These are phyloP conservation scores for Benthosema pterotum DNA, from an alignment of 2,797 vertebrate genomes.

Conservation along the genomic window DNA sequence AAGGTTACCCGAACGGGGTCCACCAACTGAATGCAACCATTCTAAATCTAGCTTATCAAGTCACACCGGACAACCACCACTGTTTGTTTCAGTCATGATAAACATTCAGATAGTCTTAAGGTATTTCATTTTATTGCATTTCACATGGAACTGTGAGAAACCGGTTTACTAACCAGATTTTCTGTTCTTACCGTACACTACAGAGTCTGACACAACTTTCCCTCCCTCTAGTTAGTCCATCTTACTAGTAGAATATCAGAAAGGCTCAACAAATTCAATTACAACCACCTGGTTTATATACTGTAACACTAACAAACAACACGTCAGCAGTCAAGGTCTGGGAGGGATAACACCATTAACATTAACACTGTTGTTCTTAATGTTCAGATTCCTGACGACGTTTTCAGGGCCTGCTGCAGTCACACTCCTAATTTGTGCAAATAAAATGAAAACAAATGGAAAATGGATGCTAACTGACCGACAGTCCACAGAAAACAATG, in stretches of 20 bases:
- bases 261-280: neutral
- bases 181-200: neutral
- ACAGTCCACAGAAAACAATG: neutral
- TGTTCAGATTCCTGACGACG: neutral
- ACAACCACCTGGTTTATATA: neutral
- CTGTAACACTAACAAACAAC: conserved; percentile 14
- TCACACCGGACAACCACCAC: too few species aligned
- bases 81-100: too few species aligned
- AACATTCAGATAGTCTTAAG: too few species aligned
- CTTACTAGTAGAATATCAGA: neutral
- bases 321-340: neutral
- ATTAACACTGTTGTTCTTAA: neutral
- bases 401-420: neutral
- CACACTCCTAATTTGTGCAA: neutral
- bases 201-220: neutral
- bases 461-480: too few species aligned
- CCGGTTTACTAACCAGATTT: too few species aligned
- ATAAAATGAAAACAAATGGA: too few species aligned
- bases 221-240: neutral
- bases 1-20: too few species aligned
- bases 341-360: neutral
- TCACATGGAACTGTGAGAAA: conserved; percentile 11
- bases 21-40: too few species aligned
- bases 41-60: too few species aligned
- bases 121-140: conserved; percentile 29